A percentile compares a stretch with the other conserved stretches of the same genome.
Evolutionary conservation across 1,140 invertebrate genomes (phyloP).

Genomic region (Nasonia vitripennis): DNA sequence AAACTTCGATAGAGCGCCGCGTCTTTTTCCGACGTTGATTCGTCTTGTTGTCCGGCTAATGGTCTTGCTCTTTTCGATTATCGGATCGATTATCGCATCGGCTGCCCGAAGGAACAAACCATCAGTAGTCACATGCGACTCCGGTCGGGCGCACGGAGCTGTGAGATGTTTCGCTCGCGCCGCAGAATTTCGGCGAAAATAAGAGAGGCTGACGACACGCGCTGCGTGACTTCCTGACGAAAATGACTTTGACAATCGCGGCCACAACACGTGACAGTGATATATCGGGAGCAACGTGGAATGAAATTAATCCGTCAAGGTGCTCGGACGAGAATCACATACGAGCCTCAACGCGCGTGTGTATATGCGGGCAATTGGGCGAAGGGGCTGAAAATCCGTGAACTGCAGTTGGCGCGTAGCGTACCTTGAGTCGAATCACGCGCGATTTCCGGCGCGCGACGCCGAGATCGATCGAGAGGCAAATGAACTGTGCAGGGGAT

Average conservation of each 20-base stretch:
- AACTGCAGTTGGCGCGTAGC: neutral
- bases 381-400: neutral
- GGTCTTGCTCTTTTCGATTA: neutral
- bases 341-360: too few relatives aligned
- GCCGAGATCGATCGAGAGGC: too few relatives aligned
- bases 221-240: conserved; percentile 32
- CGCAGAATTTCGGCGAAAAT: neutral
- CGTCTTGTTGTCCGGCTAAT: neutral
- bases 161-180: neutral
- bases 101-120: neutral
- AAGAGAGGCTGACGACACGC: neutral
- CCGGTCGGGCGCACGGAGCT: neutral
- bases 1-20: neutral
- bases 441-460: neutral
- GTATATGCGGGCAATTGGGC: too few relatives aligned
- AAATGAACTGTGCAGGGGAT: neutral
- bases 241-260: conserved; percentile 16
- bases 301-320: neutral
- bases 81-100: neutral
- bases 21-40: neutral
- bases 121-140: neutral
- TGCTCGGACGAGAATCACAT: too few relatives aligned
- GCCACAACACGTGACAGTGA: neutral
- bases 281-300: neutral
- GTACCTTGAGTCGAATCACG: neutral